phyloP scores from a whole-genome alignment of 2,113 vertebrate species.

The Cygnus buccinator region DNA sequence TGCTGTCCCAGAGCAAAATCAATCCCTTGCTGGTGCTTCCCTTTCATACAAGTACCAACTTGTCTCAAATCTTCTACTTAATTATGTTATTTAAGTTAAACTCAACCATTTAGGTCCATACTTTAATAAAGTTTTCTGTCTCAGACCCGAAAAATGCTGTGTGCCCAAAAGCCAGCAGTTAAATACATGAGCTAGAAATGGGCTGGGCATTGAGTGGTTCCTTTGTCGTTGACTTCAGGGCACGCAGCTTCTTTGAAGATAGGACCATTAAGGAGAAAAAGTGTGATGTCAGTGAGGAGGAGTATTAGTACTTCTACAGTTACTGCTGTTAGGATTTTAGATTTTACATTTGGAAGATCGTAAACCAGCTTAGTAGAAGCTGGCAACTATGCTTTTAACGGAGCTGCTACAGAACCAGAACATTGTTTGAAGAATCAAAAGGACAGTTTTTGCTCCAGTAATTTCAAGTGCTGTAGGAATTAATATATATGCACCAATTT shows the following conservation, averaged over 20 bases:
- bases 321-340: not conserved
- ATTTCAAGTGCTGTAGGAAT: slow-evolving; percentile 47
- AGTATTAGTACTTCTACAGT: not conserved
- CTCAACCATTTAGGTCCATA: not conserved
- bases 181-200: not conserved
- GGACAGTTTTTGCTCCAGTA: slow-evolving; percentile 21
- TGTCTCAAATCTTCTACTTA: not conserved
- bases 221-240: not conserved
- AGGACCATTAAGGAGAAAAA: not conserved
- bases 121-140: not conserved
- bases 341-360: not conserved
- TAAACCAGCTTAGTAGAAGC: not conserved
- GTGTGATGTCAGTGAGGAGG: not conserved
- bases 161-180: not conserved
- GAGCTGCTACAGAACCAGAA: slow-evolving; percentile 20
- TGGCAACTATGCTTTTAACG: not conserved
- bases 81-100: not conserved
- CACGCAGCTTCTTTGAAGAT: not conserved
- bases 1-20: not conserved
- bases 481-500: not conserved
- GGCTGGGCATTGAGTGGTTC: not conserved
- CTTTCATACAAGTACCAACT: not conserved
- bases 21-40: not conserved
- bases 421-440: slow-evolving; percentile 52
- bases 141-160: not conserved